Percentiles rank a stretch among this genome's conserved stretches.
Evolutionary conservation across 1,140 invertebrate species (phyloP).

Genomic region (Drosophila pruinosa): DNA sequence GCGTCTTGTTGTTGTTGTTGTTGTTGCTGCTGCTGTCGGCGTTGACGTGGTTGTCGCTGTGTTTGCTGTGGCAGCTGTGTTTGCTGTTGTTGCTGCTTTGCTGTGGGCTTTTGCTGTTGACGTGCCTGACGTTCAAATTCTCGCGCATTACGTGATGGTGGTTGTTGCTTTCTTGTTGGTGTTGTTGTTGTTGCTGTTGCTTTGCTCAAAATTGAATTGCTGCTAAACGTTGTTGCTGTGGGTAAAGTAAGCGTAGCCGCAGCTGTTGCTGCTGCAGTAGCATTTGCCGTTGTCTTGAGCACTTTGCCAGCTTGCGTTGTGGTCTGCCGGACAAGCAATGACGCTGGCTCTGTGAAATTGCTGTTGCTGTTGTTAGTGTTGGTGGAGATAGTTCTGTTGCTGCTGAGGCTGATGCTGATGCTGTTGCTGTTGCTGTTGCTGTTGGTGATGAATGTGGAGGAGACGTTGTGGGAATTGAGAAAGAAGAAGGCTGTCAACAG

Average conservation of each 20-base stretch:
- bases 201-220: conserved; percentile 67
- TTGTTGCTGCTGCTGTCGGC: conserved; percentile 25
- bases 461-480: conserved; percentile 63
- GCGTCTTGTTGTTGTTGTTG: conserved; percentile 22
- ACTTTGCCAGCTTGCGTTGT: conserved; percentile 17
- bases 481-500: conserved; percentile 82
- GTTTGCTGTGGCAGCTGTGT: conserved; percentile 7
- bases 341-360: conserved; percentile 1
- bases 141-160: conserved; percentile 55
- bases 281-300: conserved; percentile 48
- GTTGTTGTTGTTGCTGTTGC: conserved; percentile 24
- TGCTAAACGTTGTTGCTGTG: conserved; percentile 31
- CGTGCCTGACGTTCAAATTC: conserved; percentile 63
- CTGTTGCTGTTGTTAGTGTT: not conserved
- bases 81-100: conserved; percentile 20
- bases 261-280: conserved; percentile 20
- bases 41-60: conserved; percentile 27
- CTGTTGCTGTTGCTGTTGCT: conserved; percentile 5
- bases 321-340: conserved; percentile 30
- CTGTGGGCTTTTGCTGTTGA: conserved; percentile 54
- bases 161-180: conserved; percentile 14
- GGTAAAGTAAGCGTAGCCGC: conserved; percentile 24
- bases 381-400: conserved; percentile 11
- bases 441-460: conserved; percentile 9
- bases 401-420: conserved; percentile 1